Evolutionary conservation across 1,140 invertebrate genomes (phyloP).

Genomic region (Polypedilum pembai): DNA sequence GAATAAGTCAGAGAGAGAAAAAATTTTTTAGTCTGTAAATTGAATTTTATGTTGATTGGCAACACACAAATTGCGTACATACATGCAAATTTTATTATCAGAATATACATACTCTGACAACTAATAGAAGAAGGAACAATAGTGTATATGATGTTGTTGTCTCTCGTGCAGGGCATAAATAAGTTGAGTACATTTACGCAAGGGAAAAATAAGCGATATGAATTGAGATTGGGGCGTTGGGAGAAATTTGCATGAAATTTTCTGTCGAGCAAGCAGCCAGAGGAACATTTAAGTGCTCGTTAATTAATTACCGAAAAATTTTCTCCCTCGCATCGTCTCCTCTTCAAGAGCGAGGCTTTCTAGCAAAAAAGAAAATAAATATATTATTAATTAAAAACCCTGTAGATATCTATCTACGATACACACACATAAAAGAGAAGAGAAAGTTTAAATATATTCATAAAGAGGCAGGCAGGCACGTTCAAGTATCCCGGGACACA

Average conservation of each 20-base stretch:
- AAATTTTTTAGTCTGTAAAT: no score
- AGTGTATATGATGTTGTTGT: no score
- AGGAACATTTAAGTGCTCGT: neutral
- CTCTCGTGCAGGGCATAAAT: no score
- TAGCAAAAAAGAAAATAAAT: neutral
- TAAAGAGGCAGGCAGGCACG: neutral
- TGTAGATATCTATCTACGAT: neutral
- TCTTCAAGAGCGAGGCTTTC: neutral
- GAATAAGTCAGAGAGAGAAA: no score
- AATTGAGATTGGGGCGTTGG: no score
- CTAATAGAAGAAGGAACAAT: no score
- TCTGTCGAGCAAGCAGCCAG: neutral
- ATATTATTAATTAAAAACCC: neutral
- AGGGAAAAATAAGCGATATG: no score
- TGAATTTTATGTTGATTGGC: no score
- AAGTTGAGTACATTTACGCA: no score
- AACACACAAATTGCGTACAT: no score
- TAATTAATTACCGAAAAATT: slow-evolving; percentile 3
- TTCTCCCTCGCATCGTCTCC: neutral
- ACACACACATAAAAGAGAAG: neutral
- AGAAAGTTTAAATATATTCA: neutral
- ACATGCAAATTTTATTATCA: no score
- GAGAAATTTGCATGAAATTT: neutral
- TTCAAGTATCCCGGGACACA: neutral
- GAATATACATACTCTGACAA: no score